Evolutionary conservation across 2,888 invertebrate species (phyloP).

Genomic region (Clistopyga incitator): DNA sequence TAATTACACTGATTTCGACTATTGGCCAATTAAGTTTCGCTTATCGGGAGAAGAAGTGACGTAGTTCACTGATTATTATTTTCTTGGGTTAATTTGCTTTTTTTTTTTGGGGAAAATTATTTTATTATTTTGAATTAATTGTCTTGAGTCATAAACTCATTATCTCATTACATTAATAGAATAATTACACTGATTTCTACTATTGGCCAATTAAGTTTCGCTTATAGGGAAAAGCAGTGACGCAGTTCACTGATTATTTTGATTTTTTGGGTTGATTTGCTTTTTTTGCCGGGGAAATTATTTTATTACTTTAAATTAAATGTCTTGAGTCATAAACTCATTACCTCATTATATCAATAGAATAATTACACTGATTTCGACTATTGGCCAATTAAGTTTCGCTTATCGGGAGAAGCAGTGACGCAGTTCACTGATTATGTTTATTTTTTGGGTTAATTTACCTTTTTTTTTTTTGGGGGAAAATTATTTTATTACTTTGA

Average conservation of each 20-base stretch:
- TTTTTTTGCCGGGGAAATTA: slow-evolving; percentile 38
- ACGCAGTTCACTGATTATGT: slow-evolving; percentile 52
- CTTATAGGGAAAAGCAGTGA: slow-evolving; percentile 52
- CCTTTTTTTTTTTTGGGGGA: too few species aligned
- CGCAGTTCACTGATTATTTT: slow-evolving; percentile 48
- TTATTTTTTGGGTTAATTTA: background rate
- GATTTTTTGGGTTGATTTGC: background rate
- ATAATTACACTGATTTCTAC: slow-evolving; percentile 61
- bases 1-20: slow-evolving; percentile 61
- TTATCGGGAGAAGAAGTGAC: slow-evolving; percentile 51
- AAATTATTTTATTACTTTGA: slow-evolving; percentile 61
- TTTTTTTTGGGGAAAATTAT: slow-evolving; percentile 28
- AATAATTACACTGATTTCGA: slow-evolving; percentile 62
- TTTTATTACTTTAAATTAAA: slow-evolving; percentile 64
- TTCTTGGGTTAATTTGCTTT: background rate
- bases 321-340: slow-evolving; percentile 62
- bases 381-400: slow-evolving; percentile 63
- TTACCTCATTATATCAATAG: slow-evolving; percentile 8
- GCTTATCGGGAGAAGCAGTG: slow-evolving; percentile 51
- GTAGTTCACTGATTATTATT: slow-evolving; percentile 46
- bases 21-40: slow-evolving; percentile 63
- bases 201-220: slow-evolving; percentile 63
- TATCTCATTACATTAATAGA: too few species aligned
- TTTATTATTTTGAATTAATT: slow-evolving; percentile 65
- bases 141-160: slow-evolving; percentile 61